Conservation (phyloP, 1,140 invertebrate species). For the Gyrodactylus salaris region DNA sequence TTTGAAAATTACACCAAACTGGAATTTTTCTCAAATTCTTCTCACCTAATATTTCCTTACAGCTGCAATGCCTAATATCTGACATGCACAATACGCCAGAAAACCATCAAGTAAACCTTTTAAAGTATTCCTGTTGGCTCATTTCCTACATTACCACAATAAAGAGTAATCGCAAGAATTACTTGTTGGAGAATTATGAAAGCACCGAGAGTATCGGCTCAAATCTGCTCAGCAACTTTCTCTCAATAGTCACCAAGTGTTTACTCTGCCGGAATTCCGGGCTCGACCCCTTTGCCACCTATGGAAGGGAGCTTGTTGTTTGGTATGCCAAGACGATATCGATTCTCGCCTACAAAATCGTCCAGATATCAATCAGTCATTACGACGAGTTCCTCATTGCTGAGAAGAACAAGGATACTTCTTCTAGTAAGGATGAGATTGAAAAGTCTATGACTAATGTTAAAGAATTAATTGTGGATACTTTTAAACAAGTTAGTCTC, state of each 20-base stretch:
- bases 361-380: neutral
- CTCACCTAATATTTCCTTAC: no score
- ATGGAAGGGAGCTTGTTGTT: neutral
- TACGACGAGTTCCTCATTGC: neutral
- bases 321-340: neutral
- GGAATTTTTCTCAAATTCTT: no score
- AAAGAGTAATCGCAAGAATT: neutral
- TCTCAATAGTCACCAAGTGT: neutral
- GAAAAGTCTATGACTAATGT: neutral
- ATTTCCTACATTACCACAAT: neutral
- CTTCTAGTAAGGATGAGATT: neutral
- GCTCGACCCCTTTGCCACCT: no score
- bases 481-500: neutral
- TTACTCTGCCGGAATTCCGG: no score
- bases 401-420: neutral
- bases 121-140: neutral
- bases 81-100: neutral
- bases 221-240: neutral
- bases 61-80: neutral
- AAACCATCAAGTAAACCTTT: neutral
- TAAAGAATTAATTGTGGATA: neutral
- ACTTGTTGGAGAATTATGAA: neutral
- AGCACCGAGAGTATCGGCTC: neutral
- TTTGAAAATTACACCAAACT: no score
- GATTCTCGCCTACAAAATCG: neutral